Conservation (phyloP, 1,140 invertebrate species). For the Orius insidiosus region DNA sequence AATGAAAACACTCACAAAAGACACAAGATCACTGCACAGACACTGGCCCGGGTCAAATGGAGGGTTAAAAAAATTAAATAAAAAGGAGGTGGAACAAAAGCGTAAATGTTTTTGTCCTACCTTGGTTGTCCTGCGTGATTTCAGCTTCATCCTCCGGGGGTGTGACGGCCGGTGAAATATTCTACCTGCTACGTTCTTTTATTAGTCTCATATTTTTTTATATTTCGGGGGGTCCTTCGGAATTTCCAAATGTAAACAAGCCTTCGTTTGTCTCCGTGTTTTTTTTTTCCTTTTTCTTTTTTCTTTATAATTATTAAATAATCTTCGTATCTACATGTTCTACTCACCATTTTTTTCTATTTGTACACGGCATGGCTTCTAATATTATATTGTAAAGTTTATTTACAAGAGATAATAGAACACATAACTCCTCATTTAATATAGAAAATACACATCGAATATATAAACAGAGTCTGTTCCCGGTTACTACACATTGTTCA, state of each 20-base stretch:
- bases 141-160: not conserved
- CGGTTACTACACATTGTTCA: conserved; percentile 15
- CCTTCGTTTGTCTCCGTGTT: not conserved
- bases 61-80: conserved; percentile 2
- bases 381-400: conserved; percentile 3
- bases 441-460: conserved; percentile 20
- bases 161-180: not conserved
- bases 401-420: conserved; percentile 12
- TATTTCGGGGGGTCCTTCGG: too few species aligned
- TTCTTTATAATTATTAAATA: conserved; percentile 3
- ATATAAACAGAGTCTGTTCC: conserved; percentile 17
- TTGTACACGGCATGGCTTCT: conserved; percentile 17
- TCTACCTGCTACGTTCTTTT: too few species aligned
- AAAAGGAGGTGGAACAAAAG: conserved; percentile 15
- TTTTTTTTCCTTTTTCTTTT: not conserved
- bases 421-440: conserved; percentile 16
- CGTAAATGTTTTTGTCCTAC: conserved; percentile 17
- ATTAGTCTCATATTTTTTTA: too few species aligned
- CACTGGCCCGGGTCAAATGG: not conserved
- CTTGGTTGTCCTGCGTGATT: conserved; percentile 4
- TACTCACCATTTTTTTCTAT: conserved; percentile 16
- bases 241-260: not conserved
- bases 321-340: conserved; percentile 15
- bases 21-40: not conserved
- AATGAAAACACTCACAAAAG: conserved; percentile 4